These are phyloP conservation scores for Lophius americanus DNA, from an alignment of 2,797 vertebrate genomes.

Conservation along the genomic window DNA sequence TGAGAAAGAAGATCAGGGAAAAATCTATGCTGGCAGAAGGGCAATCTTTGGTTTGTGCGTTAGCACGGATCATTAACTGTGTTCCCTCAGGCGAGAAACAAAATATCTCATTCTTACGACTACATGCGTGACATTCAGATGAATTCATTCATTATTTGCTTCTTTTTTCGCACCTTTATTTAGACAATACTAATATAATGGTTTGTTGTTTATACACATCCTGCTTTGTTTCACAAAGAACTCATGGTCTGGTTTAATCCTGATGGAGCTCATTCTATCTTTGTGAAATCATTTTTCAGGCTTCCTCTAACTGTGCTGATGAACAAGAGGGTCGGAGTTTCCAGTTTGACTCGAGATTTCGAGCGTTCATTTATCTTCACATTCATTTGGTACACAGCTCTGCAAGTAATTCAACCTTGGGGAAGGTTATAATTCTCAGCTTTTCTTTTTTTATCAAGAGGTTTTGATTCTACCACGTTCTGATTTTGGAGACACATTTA, in stretches of 20 bases:
- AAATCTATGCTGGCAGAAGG: slow-evolving; percentile 23
- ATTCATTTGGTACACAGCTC: too few relatives aligned
- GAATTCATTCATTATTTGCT: slow-evolving; percentile 24
- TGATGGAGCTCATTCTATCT: neutral
- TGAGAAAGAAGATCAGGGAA: slow-evolving; percentile 25
- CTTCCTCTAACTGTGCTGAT: neutral
- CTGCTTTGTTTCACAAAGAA: slow-evolving; percentile 6
- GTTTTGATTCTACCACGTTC: too few relatives aligned
- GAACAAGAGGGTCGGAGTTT: neutral
- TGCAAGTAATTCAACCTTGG: too few relatives aligned
- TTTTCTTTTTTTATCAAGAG: too few relatives aligned
- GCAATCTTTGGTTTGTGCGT: slow-evolving; percentile 31
- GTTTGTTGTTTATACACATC: slow-evolving; percentile 18
- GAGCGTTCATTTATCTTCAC: neutral
- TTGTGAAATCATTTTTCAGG: too few relatives aligned
- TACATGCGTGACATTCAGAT: slow-evolving; percentile 14
- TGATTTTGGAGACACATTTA: too few relatives aligned
- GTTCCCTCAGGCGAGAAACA: slow-evolving; percentile 39
- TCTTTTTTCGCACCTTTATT: slow-evolving; percentile 13
- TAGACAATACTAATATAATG: neutral
- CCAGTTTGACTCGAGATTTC: slow-evolving; percentile 5
- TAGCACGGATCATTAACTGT: slow-evolving; percentile 44
- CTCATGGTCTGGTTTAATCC: slow-evolving; percentile 6
- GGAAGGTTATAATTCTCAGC: too few relatives aligned
- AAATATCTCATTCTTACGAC: slow-evolving; percentile 37